Evolutionary conservation across 2,888 invertebrate genomes (phyloP).

Genomic region (Mesoligia furuncula): DNA sequence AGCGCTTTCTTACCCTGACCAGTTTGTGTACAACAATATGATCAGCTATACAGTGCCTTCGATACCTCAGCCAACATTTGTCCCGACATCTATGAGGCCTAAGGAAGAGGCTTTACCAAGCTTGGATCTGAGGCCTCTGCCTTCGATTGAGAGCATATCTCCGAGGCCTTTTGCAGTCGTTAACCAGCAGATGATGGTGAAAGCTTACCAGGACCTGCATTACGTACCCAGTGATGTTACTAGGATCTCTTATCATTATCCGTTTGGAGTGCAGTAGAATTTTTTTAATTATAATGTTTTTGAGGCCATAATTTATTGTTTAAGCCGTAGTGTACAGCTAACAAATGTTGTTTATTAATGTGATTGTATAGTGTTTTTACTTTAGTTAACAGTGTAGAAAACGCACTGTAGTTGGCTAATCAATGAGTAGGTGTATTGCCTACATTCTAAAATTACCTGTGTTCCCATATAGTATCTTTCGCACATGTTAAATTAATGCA

Average conservation of each 20-base stretch:
- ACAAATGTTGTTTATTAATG: constrained; percentile 45
- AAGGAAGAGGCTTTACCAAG: constrained; percentile 82
- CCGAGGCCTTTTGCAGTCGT: constrained; percentile 86
- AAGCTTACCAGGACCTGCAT: constrained; percentile 87
- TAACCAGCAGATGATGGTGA: constrained; percentile 89
- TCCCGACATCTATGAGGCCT: constrained; percentile 78
- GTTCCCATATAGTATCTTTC: neutral
- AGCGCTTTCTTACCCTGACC: constrained; percentile 81
- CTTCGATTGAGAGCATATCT: constrained; percentile 88
- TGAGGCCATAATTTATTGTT: constrained; percentile 58
- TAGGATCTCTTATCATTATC: constrained; percentile 87
- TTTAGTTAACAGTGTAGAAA: constrained; percentile 20
- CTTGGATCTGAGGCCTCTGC: constrained; percentile 83
- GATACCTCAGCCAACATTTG: constrained; percentile 79
- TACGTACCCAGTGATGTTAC: constrained; percentile 86
- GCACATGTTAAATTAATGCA: constrained; percentile 42
- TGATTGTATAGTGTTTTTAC: constrained; percentile 31
- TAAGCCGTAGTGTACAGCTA: constrained; percentile 52
- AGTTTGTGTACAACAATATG: constrained; percentile 86
- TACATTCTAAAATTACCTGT: neutral
- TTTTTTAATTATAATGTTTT: constrained; percentile 20
- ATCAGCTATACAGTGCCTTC: constrained; percentile 83
- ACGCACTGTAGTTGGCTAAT: constrained; percentile 15
- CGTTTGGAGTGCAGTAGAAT: constrained; percentile 85
- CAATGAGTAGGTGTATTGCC: neutral